Base-by-base conservation (phyloP, 2,797 vertebrate species). In the Okamejei kenojei region DNA sequence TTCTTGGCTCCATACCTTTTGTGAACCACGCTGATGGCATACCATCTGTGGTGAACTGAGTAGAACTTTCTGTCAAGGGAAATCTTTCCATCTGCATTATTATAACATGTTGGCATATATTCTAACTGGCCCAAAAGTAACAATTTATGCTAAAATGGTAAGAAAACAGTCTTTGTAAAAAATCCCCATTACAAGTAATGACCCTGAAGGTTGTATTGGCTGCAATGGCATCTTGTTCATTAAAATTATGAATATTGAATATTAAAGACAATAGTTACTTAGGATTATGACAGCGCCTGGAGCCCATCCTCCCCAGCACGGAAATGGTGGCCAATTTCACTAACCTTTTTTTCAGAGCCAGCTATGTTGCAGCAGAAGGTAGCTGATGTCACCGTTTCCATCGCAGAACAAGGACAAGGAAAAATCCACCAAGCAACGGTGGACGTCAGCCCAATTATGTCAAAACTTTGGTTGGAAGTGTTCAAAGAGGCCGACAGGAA, bases 61-160 rank as follows among this genome's bases (percentile, higher is more conserved):
- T 74, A 92, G 26, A 76, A 76, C 35, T 92, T 74, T 26, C 45
- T 71, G 15, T 92, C 90, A 92, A 92, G 90, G 90, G 90, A 92
- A 76, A 92, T 92, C 90, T 92, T 45, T 92, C 38, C 71, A 92
- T 92, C 71, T 74, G 90, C 71, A 92, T 92, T 54, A 73, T 76
- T 45, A 38, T 92, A 23, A 76, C 11, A 92, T 74, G 45, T 74
- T 92, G 90, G 90, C 71, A 76, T 76, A n/a, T 29, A 76, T 92
- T 68, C 84, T n/a, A 68, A 88, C n/a, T 65, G 84, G 61, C 63
- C 63, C 29, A 92, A 71, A 58, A 92, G 76, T 74, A 74, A 35
- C 38, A 92, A 92, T 92, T 92, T 63, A 73, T 92, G 35, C 23
- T 76, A 54, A 45, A 74, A 92, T 71, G 73, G 54, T 92, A 92